Base-by-base conservation (phyloP, 37 sponge, comb jelly and placozoan genomes). In the Beroe forskalii region DNA sequence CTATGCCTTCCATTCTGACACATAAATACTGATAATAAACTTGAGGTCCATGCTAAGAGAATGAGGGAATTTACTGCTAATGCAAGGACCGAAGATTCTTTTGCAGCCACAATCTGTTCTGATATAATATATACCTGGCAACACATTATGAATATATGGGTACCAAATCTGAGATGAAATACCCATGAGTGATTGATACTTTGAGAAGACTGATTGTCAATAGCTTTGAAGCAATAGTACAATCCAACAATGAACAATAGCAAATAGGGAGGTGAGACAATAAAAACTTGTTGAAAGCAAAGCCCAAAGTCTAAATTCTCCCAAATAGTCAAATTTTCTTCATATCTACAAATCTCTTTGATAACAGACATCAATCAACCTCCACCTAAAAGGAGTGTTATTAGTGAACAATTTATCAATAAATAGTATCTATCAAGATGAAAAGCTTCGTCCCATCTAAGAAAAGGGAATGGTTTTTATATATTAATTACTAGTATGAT, bases 271-370 rank as follows among this genome's bases (percentile, higher is more conserved):
- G 86, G 86, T 0, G 55, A 80, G 12, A 80, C 48, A 24, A 80
- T 80, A n/a, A 41, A 35, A 44, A 80, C 22, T 80, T 80, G 86
- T 23, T 80, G 86, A 27, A 80, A 80, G 30, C 86, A 80, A 1
- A 32, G 27, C 17, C 86, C 86, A 44, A 80, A 80, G 30, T 80
- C 86, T 36, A 33, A 36, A 32, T 69, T 1, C 2, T 32, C 32
- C 72, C 72, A 69, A 9, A 69, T 69, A 37, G 32, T 69, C 19
- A 69, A 36, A 28, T 69, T 31, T 12, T 69, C 72, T 32, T 69
- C 72, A 69, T 69, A 36, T 17, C 32, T 69, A 36, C 72, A 69
- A 33, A 69, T 69, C 55, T 48, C 12, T 12, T 48, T 48, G 55
- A 48, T 48, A 48, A 48, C 6, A 17, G 55, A 48, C 55, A 48